These are phyloP conservation scores for Anguilla megastoma DNA, from an alignment of 2,797 vertebrate species.

Conservation along the genomic window DNA sequence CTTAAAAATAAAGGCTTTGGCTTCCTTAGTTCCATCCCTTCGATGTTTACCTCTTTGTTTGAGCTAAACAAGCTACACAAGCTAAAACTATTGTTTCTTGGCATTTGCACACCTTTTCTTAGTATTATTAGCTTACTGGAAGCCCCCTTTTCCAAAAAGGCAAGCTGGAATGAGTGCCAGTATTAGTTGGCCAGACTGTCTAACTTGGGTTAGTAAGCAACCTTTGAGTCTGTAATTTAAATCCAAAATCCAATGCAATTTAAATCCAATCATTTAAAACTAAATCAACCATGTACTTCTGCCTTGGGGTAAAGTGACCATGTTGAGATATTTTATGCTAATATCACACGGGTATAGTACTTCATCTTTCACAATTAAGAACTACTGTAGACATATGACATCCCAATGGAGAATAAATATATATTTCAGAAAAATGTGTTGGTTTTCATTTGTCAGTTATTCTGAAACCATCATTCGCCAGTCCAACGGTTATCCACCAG, in stretches of 20 bases:
- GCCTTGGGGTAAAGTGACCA: conserved; percentile 68
- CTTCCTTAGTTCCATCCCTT: too few relatives aligned
- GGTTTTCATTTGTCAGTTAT: neutral
- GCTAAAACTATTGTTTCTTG: too few relatives aligned
- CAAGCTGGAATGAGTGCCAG: neutral
- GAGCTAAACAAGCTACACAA: conserved; percentile 50
- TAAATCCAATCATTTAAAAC: neutral
- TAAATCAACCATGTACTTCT: conserved; percentile 42
- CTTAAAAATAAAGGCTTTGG: conserved; percentile 37
- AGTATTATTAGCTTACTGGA: conserved; percentile 47
- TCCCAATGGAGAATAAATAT: conserved; percentile 76
- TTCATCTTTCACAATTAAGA: conserved; percentile 77
- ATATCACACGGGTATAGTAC: conserved; percentile 77
- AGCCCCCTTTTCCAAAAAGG: conserved; percentile 49
- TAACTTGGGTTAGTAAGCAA: neutral
- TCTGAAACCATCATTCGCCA: neutral
- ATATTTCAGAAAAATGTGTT: conserved; percentile 43
- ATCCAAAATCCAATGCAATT: neutral
- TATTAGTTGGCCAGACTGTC: neutral
- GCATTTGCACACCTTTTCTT: neutral
- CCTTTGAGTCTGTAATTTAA: neutral
- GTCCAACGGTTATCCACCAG: too few relatives aligned
- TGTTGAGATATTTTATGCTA: conserved; percentile 73
- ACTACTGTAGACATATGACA: conserved; percentile 78
- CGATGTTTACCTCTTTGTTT: neutral